Conservation (phyloP, 2,888 invertebrate species). For the Mesorhabditis belari region DNA sequence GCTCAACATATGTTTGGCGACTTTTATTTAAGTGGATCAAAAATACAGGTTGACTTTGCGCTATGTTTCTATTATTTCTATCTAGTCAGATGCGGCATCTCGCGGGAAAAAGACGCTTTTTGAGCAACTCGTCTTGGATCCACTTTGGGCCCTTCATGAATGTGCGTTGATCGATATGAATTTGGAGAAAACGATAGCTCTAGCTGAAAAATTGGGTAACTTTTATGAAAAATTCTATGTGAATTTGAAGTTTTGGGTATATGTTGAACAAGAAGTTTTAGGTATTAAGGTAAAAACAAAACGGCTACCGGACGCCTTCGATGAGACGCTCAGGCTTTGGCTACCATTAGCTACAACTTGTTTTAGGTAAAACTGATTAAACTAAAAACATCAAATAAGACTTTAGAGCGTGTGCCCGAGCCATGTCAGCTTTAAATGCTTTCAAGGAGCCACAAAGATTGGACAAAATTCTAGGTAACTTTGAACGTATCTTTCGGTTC, state of each 20-base stretch:
- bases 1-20: constrained; percentile 34
- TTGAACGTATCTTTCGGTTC: too few species aligned
- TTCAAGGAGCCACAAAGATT: constrained; percentile 14
- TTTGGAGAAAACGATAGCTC: constrained; percentile 21
- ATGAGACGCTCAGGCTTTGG: constrained; percentile 47
- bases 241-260: background rate
- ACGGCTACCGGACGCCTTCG: constrained; percentile 44
- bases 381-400: background rate
- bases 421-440: constrained; percentile 23
- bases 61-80: background rate
- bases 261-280: background rate
- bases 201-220: constrained; percentile 28
- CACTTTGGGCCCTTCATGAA: constrained; percentile 45
- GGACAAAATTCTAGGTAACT: background rate
- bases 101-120: constrained; percentile 40
- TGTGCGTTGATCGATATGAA: constrained; percentile 33
- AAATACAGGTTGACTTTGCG: constrained; percentile 12
- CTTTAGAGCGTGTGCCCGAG: constrained; percentile 25
- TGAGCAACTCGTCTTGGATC: constrained; percentile 45
- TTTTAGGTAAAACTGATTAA: constrained; percentile 11
- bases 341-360: constrained; percentile 42
- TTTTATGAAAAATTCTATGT: background rate
- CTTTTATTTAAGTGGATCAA: constrained; percentile 24
- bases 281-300: constrained; percentile 20
- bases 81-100: constrained; percentile 31